phyloP scores from a whole-genome alignment of 2,797 vertebrate genomes.

The Lagodon rhomboides region DNA sequence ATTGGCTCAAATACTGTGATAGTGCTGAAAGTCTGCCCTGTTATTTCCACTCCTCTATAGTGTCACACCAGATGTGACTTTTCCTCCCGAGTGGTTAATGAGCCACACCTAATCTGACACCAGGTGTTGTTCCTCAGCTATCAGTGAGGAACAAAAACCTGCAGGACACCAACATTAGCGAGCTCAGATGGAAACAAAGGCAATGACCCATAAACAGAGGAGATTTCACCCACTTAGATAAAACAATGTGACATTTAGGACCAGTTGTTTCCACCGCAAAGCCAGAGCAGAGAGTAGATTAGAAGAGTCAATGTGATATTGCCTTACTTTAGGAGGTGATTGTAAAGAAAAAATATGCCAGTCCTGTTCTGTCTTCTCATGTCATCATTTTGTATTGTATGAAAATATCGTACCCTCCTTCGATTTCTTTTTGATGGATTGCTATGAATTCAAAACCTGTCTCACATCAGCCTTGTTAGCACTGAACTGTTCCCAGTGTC shows the following conservation, averaged over 20 bases:
- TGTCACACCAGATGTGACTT: conserved; percentile 13
- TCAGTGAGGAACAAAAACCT: conserved; percentile 1
- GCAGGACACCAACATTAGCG: not conserved
- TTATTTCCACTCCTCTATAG: not conserved
- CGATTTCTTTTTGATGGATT: not conserved
- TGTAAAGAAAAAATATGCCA: no score
- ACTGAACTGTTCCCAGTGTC: no score
- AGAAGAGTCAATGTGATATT: not conserved
- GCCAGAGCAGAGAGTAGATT: no score
- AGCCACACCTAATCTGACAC: conserved; percentile 35
- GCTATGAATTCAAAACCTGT: not conserved
- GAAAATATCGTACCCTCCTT: not conserved
- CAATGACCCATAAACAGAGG: conserved; percentile 16
- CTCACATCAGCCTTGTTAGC: no score
- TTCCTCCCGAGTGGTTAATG: conserved; percentile 37
- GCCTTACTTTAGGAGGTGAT: not conserved
- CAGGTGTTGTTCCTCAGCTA: conserved; percentile 24
- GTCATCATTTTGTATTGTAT: not conserved
- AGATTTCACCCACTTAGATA: conserved; percentile 8
- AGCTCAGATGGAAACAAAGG: conserved; percentile 22
- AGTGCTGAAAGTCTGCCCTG: not conserved
- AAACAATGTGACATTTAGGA: not conserved
- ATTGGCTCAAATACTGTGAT: not conserved
- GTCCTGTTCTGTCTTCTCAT: not conserved
- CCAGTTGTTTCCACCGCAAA: not conserved